phyloP scores from a whole-genome alignment of 2,113 vertebrate species.

The Pluvianellus socialis region DNA sequence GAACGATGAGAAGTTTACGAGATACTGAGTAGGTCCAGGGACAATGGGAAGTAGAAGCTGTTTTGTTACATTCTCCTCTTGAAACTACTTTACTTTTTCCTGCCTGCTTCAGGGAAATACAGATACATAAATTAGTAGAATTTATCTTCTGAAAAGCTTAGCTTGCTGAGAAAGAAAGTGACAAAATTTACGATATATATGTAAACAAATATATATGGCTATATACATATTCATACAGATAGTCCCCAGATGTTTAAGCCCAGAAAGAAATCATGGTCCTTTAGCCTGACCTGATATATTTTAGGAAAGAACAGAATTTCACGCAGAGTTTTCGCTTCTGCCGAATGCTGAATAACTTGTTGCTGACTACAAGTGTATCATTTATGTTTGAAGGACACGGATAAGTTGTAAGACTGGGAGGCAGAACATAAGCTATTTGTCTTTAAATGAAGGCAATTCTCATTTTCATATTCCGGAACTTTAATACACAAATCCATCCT shows the following conservation, averaged over 20 bases:
- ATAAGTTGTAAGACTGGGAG: background rate
- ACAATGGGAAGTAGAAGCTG: background rate
- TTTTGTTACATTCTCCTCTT: background rate
- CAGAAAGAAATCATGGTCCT: background rate
- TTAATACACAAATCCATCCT: background rate
- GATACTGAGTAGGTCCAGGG: background rate
- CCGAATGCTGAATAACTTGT: background rate
- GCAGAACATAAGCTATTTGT: background rate
- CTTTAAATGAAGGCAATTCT: background rate
- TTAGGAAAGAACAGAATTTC: background rate
- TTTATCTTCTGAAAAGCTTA: background rate
- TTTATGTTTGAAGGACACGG: background rate
- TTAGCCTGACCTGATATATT: background rate
- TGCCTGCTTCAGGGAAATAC: background rate
- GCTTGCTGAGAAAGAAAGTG: background rate
- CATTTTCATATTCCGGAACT: background rate
- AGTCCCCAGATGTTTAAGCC: background rate
- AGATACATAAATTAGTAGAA: background rate
- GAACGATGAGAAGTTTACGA: background rate
- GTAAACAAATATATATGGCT: background rate
- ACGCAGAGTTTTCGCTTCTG: background rate
- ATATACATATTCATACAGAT: fast-evolving
- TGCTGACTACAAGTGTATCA: background rate
- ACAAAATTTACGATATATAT: background rate
- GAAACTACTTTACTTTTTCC: background rate